phyloP scores from a whole-genome alignment of 1,140 invertebrate genomes.

The Cydia pomonella region DNA sequence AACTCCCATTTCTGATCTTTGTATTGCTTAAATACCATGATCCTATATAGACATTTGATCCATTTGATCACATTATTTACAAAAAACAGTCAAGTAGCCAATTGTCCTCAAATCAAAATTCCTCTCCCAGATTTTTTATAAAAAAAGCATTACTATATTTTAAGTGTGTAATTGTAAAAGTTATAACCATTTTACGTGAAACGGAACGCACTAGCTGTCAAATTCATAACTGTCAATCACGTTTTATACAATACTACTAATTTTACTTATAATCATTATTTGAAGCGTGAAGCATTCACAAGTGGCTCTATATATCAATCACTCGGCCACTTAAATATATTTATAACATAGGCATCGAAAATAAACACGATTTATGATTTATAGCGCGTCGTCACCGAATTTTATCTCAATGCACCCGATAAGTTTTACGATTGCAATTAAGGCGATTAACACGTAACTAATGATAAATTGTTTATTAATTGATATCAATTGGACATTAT shows the following conservation, averaged over 20 bases:
- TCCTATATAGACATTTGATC: no score
- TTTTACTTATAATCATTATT: slow-evolving; percentile 10
- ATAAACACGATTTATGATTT: slow-evolving; percentile 80
- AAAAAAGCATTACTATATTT: background rate
- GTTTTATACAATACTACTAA: background rate
- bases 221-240: background rate
- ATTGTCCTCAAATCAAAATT: no score
- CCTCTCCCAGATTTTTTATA: no score
- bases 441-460: slow-evolving; percentile 65
- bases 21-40: no score
- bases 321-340: slow-evolving; percentile 78
- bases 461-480: slow-evolving; percentile 28
- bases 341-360: slow-evolving; percentile 79
- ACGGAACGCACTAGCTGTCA: background rate
- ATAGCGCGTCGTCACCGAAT: slow-evolving; percentile 69
- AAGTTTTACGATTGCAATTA: slow-evolving; percentile 78
- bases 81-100: no score
- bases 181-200: background rate
- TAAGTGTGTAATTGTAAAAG: background rate
- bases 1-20: no score
- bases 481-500: slow-evolving; percentile 20
- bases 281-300: slow-evolving; percentile 3
- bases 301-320: slow-evolving; percentile 66
- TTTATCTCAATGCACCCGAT: slow-evolving; percentile 74
- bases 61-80: no score